Evolutionary conservation across 1,140 invertebrate genomes (phyloP), one percentile per base, ranked within the genome.

Genomic region (Ceratoteleas bidentatus): DNA sequence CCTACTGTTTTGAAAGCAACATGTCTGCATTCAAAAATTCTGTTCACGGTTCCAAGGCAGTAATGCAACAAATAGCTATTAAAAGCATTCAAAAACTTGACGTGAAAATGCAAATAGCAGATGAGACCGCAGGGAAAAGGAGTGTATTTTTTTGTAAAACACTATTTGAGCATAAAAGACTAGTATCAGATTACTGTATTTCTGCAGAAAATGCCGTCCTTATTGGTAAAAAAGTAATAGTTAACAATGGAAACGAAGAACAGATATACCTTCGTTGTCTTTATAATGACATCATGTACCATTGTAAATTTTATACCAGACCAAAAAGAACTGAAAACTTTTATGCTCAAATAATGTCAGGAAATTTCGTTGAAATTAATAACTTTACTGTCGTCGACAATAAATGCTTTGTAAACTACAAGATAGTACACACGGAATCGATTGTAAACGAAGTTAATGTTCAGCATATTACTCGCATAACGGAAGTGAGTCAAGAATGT

Each of bases 271-370:
- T 58, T 58, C 47, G 50, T 49, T 70, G 66, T 60, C 32, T 3
- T 6, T 70, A 70, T 15, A 2, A n/a, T 15, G 0, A 61, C 38
- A 32, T 6, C 43, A 53, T 53, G 11, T 70, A 61, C 52, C 68
- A 70, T 33, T 70, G 56, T 9, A 70, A 43, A 70, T 0, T 61
- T 8, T 70, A 53, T 16, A 60, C 57, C 7, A 43, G 68, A 14
- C 68, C 68, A 34, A 60, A 53, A 34, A 70, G 52, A 53, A 61
- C 47, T 3, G 14, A 60, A 14, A 70, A 70, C 34, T 52, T 45
- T 43, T 61, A 70, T 34, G 49, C 45, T 36, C 56, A 70, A 34
- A 40, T 69, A 13, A 38, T 24, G 1, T n/a, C 50, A 15, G n/a
- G 43, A 43, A 24, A 3, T 60, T 50, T 70, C 32, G 6, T 60